Percentiles rank a stretch among this genome's conserved stretches.
phyloP scores from a whole-genome alignment of 2,888 invertebrate species.

The Phlogophora meticulosa region DNA sequence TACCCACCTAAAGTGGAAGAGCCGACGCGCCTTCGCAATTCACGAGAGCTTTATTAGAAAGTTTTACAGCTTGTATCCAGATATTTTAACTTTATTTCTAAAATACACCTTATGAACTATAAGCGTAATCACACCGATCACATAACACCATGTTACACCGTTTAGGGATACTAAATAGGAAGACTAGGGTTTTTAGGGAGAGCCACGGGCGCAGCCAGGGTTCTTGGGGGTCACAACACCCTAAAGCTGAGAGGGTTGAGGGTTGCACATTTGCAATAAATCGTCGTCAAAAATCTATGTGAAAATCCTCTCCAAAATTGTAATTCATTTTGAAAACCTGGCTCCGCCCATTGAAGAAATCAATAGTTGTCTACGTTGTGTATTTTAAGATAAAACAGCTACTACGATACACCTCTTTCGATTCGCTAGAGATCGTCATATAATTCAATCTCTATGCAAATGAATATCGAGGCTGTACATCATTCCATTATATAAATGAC shows the following conservation, averaged over 20 bases:
- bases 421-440: conserved; percentile 8
- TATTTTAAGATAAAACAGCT: conserved; percentile 23
- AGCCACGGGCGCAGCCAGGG: conserved; percentile 42
- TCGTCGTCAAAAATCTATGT: conserved; percentile 29
- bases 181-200: conserved; percentile 72
- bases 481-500: background rate
- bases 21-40: conserved; percentile 33
- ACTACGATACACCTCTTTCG: background rate
- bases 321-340: conserved; percentile 26
- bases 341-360: conserved; percentile 48
- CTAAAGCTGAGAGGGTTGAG: background rate
- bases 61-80: conserved; percentile 41
- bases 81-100: conserved; percentile 67
- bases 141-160: conserved; percentile 82
- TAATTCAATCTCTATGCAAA: conserved; percentile 21
- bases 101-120: conserved; percentile 80
- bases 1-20: background rate
- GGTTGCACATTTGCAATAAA: conserved; percentile 22
- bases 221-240: conserved; percentile 6
- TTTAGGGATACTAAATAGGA: conserved; percentile 76
- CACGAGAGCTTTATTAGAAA: conserved; percentile 25
- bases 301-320: background rate
- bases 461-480: background rate
- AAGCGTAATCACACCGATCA: conserved; percentile 90
- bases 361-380: conserved; percentile 39